Evolutionary conservation across 2,113 vertebrate genomes (phyloP).

Genomic region (Marmota flaviventris): DNA sequence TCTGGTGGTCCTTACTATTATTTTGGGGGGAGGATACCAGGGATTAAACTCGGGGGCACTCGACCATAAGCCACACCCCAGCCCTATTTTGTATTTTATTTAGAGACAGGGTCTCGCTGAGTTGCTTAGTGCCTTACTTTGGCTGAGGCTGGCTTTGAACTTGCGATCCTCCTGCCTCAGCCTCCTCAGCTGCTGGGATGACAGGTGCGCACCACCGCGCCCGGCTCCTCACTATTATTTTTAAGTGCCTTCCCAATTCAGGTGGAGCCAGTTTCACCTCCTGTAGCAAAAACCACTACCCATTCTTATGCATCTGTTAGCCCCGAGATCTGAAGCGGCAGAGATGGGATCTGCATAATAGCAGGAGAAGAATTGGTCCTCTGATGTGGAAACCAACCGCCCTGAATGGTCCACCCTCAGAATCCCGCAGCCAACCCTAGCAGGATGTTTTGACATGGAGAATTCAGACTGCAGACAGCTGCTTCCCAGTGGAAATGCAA

Average conservation of each 20-base stretch:
- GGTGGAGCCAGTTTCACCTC: neutral
- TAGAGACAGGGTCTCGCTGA: too few species aligned
- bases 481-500: conserved; percentile 59
- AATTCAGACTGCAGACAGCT: conserved; percentile 62
- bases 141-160: too few species aligned
- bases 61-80: too few species aligned
- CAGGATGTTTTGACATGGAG: conserved; percentile 65
- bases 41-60: too few species aligned
- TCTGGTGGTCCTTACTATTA: neutral
- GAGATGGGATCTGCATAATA: too few species aligned
- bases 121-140: too few species aligned
- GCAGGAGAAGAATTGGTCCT: conserved; percentile 57
- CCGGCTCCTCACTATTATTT: neutral
- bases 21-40: neutral
- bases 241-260: neutral
- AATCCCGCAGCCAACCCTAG: conserved; percentile 11
- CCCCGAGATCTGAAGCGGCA: neutral
- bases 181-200: too few species aligned
- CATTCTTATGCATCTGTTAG: neutral
- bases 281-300: neutral
- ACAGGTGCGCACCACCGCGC: rapidly evolving
- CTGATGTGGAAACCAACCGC: conserved; percentile 53
- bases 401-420: conserved; percentile 59
- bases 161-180: too few species aligned
- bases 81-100: too few species aligned